Base-by-base conservation (phyloP, 2,888 invertebrate species). In the Heliconius hortense region DNA sequence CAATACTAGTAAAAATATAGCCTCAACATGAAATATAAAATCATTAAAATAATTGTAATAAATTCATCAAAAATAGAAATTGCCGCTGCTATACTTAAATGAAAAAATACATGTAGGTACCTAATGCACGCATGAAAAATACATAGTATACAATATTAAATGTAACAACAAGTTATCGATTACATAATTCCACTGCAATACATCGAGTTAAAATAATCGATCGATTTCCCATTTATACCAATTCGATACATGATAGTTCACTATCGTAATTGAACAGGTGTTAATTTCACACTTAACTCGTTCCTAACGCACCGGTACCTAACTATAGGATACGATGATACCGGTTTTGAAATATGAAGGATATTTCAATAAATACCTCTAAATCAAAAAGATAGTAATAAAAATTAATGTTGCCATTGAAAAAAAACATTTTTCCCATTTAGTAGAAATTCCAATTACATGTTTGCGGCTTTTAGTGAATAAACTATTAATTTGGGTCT, bases 271-370 rank as follows among this genome's bases (percentile, higher is more conserved):
- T 78, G 78, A 80, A 80, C 80, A 81, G 82, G 81, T 82, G 81
- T 82, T 83, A 82, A 84, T 84, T 83, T 83, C 82, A 82, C 83
- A 83, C 82, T 81, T 79, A 80, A 80, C 80, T 75, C 74, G 80
- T 80, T 81, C 77, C 68, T 72, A 72, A 76, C 77, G 72, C 74
- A 79, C 76, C 78, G 76, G 78, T 77, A 77, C 72, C 72, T 79
- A 79, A 79, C 72, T 73, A 79, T 79, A 77, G 77, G 70, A 77
- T 75, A 69, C 66, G 62, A 43, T 59, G 18, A 64, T 70, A 79
- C 78, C 74, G 77, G 77, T 77, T 76, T 60, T 72, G 35, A 67
- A 78, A 74, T 56, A 71, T 76, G 60, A 60, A 60, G 60, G 60
- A 72, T 73, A 48, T 64, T 70, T 69, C 31, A 48, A 74, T 71